Evolutionary conservation across 2,113 vertebrate species (phyloP), one percentile per base, ranked within the genome.

Genomic region (Hemichromis elongatus): DNA sequence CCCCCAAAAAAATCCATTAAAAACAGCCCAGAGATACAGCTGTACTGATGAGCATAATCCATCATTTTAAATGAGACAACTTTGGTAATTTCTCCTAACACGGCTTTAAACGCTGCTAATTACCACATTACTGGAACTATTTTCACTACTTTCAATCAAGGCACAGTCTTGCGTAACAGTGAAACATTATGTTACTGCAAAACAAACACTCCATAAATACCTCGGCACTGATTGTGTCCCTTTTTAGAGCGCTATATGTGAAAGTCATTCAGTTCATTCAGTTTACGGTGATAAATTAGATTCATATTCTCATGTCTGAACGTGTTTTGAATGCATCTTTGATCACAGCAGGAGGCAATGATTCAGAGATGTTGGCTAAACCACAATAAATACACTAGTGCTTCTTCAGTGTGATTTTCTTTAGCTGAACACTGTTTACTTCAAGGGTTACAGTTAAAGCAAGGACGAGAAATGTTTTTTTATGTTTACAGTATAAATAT

Each of bases 51-150:
- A 88, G 24, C 52, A 52, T 84, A 84, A 81, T 86, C 54, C 33
- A 88, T 88, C 52, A 88, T 53, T 87, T 86, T 70, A 86, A 87
- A 83, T 80, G n/a, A 86, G 82, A 63, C 78, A 59, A 81, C 28
- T 82, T 57, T 68, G 59, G 33, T 79, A 9, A 85, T 80, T 82
- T 83, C 30, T 55, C 52, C 56, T 55, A 55, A 81, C 66, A 75
- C 59, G 37, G n/a, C 45, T 81, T 83, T 47, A 52, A 78, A 47
- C 3, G 1, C 80, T 30, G 28, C 45, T 70, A 83, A 89, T 84
- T 83, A 66, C 54, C 77, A 82, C 68, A 53, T 82, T 45, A 73
- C 24, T 52, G 35, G 56, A 81, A 80, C 37, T 56, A 57, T 75
- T 75, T 45, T 84, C 78, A 52, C 59, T 24, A 78, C 37, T 75